Conservation (phyloP, 2,888 invertebrate genomes). For the Drosophila buzzatii region DNA sequence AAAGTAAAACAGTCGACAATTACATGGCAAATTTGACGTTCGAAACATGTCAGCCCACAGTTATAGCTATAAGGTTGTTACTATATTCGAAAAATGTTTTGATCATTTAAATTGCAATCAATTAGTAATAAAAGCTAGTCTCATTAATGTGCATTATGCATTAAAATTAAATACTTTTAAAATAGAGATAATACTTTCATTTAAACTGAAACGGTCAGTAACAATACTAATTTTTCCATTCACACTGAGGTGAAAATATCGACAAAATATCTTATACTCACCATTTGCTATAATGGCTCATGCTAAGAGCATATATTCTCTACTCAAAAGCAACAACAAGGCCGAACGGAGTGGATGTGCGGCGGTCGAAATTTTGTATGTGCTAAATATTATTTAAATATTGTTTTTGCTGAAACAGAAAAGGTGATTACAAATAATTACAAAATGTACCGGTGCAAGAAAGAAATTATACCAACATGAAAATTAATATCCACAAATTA, state of each 20-base stretch:
- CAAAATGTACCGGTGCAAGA: conserved; percentile 34
- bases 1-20: too few relatives aligned
- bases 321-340: conserved; percentile 55
- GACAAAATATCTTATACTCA: neutral
- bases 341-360: conserved; percentile 49
- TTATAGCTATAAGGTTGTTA: too few relatives aligned
- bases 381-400: conserved; percentile 29
- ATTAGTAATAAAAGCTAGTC: too few relatives aligned
- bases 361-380: conserved; percentile 39
- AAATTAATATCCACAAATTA: conserved; percentile 15
- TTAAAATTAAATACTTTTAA: neutral
- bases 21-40: too few relatives aligned
- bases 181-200: neutral
- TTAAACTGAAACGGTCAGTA: neutral
- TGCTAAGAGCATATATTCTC: conserved; percentile 28
- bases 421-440: conserved; percentile 20
- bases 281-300: neutral
- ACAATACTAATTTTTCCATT: neutral
- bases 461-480: conserved; percentile 16
- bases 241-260: conserved; percentile 3
- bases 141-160: too few relatives aligned
- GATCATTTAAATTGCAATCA: too few relatives aligned
- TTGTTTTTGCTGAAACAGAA: conserved; percentile 21
- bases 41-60: too few relatives aligned
- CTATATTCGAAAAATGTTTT: too few relatives aligned